phyloP scores from a whole-genome alignment of 2,797 vertebrate species.

The Poeciliopsis paucimaculata region DNA sequence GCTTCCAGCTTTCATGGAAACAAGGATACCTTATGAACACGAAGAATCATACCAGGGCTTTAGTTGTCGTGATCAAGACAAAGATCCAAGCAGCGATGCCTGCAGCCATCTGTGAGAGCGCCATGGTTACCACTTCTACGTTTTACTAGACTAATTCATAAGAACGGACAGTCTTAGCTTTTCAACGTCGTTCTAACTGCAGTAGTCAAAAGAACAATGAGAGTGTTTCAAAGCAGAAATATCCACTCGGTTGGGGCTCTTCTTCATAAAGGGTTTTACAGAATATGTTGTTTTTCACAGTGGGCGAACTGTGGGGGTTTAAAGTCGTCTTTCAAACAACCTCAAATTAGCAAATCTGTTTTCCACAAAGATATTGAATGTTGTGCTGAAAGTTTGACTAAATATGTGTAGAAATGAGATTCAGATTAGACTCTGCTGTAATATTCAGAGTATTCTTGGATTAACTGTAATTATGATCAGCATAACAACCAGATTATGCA shows the following conservation, averaged over 20 bases:
- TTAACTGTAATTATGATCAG: background rate
- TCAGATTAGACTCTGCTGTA: background rate
- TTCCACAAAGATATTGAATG: background rate
- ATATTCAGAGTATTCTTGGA: background rate
- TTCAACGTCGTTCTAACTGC: background rate
- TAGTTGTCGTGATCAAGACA: slow-evolving; percentile 19
- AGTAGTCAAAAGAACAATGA: background rate
- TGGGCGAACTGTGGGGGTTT: background rate
- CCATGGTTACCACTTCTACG: slow-evolving; percentile 37
- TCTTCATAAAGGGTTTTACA: background rate
- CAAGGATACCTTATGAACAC: background rate
- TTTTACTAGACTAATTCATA: slow-evolving; percentile 15
- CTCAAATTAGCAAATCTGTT: background rate
- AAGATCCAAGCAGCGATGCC: slow-evolving; percentile 29
- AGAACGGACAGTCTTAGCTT: background rate
- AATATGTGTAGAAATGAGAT: background rate
- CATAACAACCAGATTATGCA: background rate
- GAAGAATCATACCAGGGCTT: slow-evolving; percentile 12
- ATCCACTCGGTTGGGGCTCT: background rate
- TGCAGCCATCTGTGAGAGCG: slow-evolving; percentile 42
- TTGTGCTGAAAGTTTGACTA: background rate
- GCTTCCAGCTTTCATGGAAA: background rate
- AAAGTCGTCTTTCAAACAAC: background rate
- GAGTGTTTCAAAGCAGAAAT: background rate
- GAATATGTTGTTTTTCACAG: background rate